Conservation (phyloP, 2,113 vertebrate species). For the Toxotes chatareus region DNA sequence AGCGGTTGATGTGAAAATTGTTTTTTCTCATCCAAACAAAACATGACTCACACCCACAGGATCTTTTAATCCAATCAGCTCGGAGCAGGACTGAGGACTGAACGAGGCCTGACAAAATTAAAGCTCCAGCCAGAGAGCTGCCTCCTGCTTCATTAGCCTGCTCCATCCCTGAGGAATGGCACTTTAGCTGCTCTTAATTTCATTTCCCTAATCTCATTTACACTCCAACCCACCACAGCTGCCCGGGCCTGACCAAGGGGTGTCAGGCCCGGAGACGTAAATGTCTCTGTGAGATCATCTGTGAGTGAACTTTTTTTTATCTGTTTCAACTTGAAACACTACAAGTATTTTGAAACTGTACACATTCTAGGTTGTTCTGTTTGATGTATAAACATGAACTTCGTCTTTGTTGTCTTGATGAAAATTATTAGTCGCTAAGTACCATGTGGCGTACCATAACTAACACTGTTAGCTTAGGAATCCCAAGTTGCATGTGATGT, state of each 20-base stretch:
- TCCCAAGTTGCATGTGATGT: too few species aligned
- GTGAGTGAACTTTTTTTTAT: slow-evolving; percentile 8
- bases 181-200: slow-evolving; percentile 64
- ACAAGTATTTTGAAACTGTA: neutral
- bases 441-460: neutral
- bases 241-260: slow-evolving; percentile 7
- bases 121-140: slow-evolving; percentile 46
- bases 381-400: neutral
- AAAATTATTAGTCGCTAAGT: neutral
- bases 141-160: slow-evolving; percentile 57
- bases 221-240: slow-evolving; percentile 32
- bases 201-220: slow-evolving; percentile 67
- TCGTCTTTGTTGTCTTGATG: neutral
- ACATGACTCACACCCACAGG: slow-evolving; percentile 49
- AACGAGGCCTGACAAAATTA: slow-evolving; percentile 63
- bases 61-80: slow-evolving; percentile 64
- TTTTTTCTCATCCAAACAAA: slow-evolving; percentile 57
- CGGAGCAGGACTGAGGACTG: slow-evolving; percentile 34
- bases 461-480: neutral
- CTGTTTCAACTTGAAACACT: slow-evolving; percentile 10
- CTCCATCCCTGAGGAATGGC: slow-evolving; percentile 44
- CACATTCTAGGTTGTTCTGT: too few species aligned
- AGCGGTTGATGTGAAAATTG: slow-evolving; percentile 21
- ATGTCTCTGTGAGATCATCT: slow-evolving; percentile 10
- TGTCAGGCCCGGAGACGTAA: slow-evolving; percentile 19